Evolutionary conservation across 2,113 vertebrate genomes (phyloP).

Genomic region (Anarrhichthys ocellatus): DNA sequence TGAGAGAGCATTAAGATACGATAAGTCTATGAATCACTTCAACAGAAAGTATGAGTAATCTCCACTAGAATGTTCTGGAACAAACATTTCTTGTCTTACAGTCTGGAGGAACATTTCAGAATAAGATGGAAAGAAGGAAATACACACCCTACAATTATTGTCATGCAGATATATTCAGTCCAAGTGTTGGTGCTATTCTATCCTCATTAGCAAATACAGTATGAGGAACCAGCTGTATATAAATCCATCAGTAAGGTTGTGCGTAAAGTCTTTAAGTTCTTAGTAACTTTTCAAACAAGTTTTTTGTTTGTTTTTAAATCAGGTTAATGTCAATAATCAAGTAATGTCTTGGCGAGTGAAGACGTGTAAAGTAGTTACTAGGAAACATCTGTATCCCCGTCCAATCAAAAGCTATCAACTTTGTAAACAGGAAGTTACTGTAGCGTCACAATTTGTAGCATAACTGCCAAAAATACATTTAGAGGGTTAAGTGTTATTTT

Average conservation of each 20-base stretch:
- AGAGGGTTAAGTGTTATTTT: not conserved
- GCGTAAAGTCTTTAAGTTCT: not conserved
- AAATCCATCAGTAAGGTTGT: not conserved
- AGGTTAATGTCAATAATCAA: too few species aligned
- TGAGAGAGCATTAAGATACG: slow-evolving; percentile 38
- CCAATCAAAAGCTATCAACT: not conserved
- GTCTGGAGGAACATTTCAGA: not conserved
- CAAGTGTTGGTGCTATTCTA: not conserved
- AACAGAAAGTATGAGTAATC: slow-evolving; percentile 30
- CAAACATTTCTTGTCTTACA: slow-evolving; percentile 22
- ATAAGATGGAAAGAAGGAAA: not conserved
- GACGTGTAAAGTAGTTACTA: not conserved
- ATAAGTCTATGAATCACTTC: slow-evolving; percentile 53
- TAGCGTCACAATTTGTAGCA: not conserved
- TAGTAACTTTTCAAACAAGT: not conserved
- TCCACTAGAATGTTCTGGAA: slow-evolving; percentile 41
- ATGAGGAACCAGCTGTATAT: not conserved
- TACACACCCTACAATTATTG: not conserved
- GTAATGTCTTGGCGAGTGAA: not conserved
- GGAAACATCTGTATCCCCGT: not conserved
- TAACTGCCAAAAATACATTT: not conserved
- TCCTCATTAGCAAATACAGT: not conserved
- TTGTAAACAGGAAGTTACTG: slow-evolving; percentile 2
- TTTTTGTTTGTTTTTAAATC: not conserved
- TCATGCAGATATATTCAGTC: not conserved